phyloP scores from a whole-genome alignment of 2,797 vertebrate species.

The Pangasius krempfi region DNA sequence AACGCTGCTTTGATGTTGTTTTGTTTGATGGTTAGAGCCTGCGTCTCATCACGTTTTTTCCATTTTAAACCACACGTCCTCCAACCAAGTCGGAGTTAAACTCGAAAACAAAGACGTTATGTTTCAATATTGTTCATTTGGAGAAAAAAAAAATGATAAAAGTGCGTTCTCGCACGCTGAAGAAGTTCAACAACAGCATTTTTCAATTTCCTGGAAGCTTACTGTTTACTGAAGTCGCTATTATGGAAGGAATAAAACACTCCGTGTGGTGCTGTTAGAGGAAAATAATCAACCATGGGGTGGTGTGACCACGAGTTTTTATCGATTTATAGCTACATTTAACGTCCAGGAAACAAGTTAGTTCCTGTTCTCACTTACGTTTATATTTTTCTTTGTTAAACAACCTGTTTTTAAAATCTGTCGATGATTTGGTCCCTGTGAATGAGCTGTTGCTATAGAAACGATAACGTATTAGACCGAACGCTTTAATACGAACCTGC shows the following conservation, averaged over 20 bases:
- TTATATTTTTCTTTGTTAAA: neutral
- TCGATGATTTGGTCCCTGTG: neutral
- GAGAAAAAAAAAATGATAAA: neutral
- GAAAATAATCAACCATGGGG: neutral
- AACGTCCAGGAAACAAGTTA: neutral
- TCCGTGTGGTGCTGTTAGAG: neutral
- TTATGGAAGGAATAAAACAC: neutral
- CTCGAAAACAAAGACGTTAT: neutral
- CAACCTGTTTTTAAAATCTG: too few species aligned
- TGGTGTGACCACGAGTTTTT: too few species aligned
- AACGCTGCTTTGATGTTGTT: constrained; percentile 51
- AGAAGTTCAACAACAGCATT: neutral
- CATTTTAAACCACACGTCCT: neutral
- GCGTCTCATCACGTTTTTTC: neutral
- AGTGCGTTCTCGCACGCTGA: neutral
- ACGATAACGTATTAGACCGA: too few species aligned
- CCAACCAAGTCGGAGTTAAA: neutral
- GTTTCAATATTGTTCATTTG: neutral
- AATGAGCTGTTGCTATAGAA: neutral
- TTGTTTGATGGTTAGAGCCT: constrained; percentile 1
- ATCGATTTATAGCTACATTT: neutral
- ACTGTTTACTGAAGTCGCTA: neutral
- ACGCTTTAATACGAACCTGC: too few species aligned
- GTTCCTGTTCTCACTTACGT: neutral
- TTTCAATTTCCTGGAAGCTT: neutral